A percentile compares a stretch with the other conserved stretches of the same genome.
phyloP scores from a whole-genome alignment of 1,140 invertebrate species.

The Pomacea maculata region DNA sequence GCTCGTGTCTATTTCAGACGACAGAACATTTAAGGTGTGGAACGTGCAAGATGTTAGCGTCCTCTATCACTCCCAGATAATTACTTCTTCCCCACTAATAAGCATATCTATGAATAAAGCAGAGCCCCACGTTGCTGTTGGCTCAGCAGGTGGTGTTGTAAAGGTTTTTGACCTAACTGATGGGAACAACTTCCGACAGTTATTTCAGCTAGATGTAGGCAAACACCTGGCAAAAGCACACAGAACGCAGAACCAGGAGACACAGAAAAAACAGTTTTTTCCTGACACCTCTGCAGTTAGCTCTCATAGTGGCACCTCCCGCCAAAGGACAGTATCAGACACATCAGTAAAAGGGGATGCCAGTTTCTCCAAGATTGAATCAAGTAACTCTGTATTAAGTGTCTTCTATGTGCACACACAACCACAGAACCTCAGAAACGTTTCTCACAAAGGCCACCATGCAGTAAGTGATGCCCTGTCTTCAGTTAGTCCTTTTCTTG shows the following conservation, averaged over 20 bases:
- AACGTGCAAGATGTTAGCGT: conserved; percentile 43
- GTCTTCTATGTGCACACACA: conserved; percentile 38
- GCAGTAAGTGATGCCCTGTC: conserved; percentile 35
- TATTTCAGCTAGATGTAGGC: conserved; percentile 55
- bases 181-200: conserved; percentile 56
- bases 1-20: conserved; percentile 60
- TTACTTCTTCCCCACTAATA: conserved; percentile 56
- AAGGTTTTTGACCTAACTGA: conserved; percentile 60
- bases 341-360: conserved; percentile 16
- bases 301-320: conserved; percentile 49
- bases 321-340: conserved; percentile 27
- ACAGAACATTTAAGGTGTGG: conserved; percentile 63
- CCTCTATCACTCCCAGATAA: conserved; percentile 56
- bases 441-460: background rate
- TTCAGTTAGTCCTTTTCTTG: conserved; percentile 42
- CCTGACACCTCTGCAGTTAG: conserved; percentile 46
- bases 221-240: conserved; percentile 41
- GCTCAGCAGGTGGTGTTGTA: conserved; percentile 56
- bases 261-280: conserved; percentile 13
- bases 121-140: conserved; percentile 54
- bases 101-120: conserved; percentile 55
- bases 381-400: conserved; percentile 38
- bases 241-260: conserved; percentile 21
- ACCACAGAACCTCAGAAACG: background rate
- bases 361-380: background rate